Percentiles rank a stretch among this genome's conserved stretches.
These are phyloP conservation scores for Synanthedon andrenaeformis DNA, from an alignment of 2,888 invertebrate genomes.

Conservation along the genomic window DNA sequence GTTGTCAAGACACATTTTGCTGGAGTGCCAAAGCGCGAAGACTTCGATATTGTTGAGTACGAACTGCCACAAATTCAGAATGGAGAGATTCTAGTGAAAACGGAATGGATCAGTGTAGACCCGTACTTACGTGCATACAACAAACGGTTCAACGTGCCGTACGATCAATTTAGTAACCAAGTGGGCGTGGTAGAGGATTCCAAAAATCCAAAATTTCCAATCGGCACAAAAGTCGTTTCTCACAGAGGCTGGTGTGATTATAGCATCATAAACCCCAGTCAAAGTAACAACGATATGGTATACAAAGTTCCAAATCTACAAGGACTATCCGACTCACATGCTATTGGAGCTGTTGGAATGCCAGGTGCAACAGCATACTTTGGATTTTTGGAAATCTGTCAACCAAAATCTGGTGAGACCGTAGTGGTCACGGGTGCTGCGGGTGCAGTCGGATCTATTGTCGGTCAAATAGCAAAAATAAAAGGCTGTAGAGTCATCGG, in stretches of 20 bases:
- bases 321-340: slow-evolving; percentile 60
- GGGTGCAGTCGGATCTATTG: slow-evolving; percentile 80
- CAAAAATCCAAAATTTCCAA: slow-evolving; percentile 70
- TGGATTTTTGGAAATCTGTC: slow-evolving; percentile 75
- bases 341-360: slow-evolving; percentile 74
- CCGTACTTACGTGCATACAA: slow-evolving; percentile 26
- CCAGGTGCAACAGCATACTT: slow-evolving; percentile 80
- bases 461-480: slow-evolving; percentile 82
- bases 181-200: slow-evolving; percentile 68
- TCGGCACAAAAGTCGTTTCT: slow-evolving; percentile 70
- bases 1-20: slow-evolving; percentile 66
- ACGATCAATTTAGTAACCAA: slow-evolving; percentile 31
- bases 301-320: slow-evolving; percentile 66
- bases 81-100: slow-evolving; percentile 48
- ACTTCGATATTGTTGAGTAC: slow-evolving; percentile 71
- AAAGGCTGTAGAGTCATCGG: slow-evolving; percentile 75
- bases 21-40: slow-evolving; percentile 66
- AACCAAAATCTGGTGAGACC: slow-evolving; percentile 77
- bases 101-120: slow-evolving; percentile 33
- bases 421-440: slow-evolving; percentile 79
- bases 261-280: slow-evolving; percentile 20
- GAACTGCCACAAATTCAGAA: slow-evolving; percentile 67
- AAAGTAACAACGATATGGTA: slow-evolving; percentile 9
- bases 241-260: slow-evolving; percentile 77
- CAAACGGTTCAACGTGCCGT: slow-evolving; percentile 15